phyloP scores from a whole-genome alignment of 2,888 invertebrate genomes.

The Phengaris arion region DNA sequence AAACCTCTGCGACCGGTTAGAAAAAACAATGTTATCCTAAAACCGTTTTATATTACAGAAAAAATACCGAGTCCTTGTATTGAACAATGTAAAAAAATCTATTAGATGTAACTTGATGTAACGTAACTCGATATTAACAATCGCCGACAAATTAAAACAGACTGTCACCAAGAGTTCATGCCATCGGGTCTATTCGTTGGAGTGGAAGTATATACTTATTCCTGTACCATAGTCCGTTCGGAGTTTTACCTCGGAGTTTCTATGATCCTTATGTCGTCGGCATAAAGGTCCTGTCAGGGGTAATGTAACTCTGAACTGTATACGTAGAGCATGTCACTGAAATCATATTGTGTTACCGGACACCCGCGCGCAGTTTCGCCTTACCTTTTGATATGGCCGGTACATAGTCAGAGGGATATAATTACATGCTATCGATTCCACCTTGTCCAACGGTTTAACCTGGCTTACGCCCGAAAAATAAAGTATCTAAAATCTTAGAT shows the following conservation, averaged over 20 bases:
- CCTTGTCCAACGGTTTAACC: slow-evolving; percentile 10
- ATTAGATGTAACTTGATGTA: slow-evolving; percentile 38
- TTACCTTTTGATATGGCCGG: slow-evolving; percentile 21
- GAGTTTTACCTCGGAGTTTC: too few relatives aligned
- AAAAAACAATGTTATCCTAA: slow-evolving; percentile 21
- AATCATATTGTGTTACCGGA: slow-evolving; percentile 65
- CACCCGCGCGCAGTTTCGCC: slow-evolving; percentile 45
- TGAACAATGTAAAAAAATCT: slow-evolving; percentile 20
- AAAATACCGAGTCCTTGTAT: slow-evolving; percentile 14
- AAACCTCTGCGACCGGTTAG: slow-evolving; percentile 12
- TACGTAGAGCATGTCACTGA: slow-evolving; percentile 61
- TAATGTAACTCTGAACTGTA: slow-evolving; percentile 45
- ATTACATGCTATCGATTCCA: slow-evolving; percentile 5
- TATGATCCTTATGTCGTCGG: too few relatives aligned
- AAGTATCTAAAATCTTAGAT: too few relatives aligned
- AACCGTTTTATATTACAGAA: slow-evolving; percentile 18
- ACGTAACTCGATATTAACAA: slow-evolving; percentile 41
- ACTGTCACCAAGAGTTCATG: slow-evolving; percentile 65
- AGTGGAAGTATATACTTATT: background rate
- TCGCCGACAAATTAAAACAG: slow-evolving; percentile 52
- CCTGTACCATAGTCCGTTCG: too few relatives aligned
- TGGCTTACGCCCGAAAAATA: too few relatives aligned
- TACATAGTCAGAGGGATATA: slow-evolving; percentile 9
- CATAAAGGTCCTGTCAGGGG: slow-evolving; percentile 34
- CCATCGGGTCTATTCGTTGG: slow-evolving; percentile 45